phyloP scores from a whole-genome alignment of 2,113 vertebrate species.

The Platysternon megacephalum region DNA sequence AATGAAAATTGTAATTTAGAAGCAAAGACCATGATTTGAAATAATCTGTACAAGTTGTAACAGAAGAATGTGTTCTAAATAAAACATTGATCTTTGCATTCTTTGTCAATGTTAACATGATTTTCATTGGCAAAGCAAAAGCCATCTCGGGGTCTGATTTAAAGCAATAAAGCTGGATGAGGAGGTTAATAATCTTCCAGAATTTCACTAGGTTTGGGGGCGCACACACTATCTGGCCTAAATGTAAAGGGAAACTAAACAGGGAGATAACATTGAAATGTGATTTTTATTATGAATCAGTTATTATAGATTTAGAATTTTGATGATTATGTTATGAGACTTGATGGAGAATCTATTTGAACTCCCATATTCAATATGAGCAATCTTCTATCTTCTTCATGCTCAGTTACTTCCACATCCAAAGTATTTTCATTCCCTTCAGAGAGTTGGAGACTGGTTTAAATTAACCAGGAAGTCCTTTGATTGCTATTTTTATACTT shows the following conservation, averaged over 20 bases:
- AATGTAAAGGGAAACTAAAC: conserved; percentile 36
- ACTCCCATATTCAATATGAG: not conserved
- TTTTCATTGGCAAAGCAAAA: conserved; percentile 24
- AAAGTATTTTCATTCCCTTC: conserved; percentile 42
- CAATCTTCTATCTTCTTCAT: conserved; percentile 2
- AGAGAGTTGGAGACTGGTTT: conserved; percentile 45
- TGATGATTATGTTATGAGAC: conserved; percentile 34
- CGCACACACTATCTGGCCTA: conserved; percentile 21
- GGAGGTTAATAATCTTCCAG: conserved; percentile 24
- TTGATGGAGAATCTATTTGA: conserved; percentile 32
- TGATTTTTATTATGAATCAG: conserved; percentile 9
- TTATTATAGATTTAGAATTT: conserved; percentile 28
- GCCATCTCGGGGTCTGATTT: conserved; percentile 39
- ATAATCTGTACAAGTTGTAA: conserved; percentile 30
- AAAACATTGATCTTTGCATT: conserved; percentile 53
- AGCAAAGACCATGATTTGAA: conserved; percentile 20
- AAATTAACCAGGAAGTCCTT: conserved; percentile 56
- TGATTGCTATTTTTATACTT: conserved; percentile 49
- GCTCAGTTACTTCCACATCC: conserved; percentile 44
- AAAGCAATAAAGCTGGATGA: conserved; percentile 27
- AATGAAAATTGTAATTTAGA: conserved; percentile 67
- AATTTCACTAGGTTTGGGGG: not conserved
- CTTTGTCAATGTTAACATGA: conserved; percentile 12
- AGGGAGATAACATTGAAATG: not conserved
- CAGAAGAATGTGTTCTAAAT: conserved; percentile 40